These are phyloP conservation scores for Chiloscyllium punctatum DNA, from an alignment of 2,797 vertebrate species.

Conservation along the genomic window DNA sequence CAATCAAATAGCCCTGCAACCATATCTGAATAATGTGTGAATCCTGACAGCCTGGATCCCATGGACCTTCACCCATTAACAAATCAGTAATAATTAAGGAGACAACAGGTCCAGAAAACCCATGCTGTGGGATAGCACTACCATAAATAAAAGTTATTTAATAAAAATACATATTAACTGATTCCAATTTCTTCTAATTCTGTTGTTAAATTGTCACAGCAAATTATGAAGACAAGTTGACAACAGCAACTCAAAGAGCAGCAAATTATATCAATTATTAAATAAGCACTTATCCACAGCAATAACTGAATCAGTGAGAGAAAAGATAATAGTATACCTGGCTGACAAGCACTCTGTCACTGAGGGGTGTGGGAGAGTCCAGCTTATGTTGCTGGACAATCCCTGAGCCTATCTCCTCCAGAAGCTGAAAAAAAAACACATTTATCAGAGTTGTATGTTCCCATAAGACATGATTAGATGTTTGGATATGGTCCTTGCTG, in stretches of 20 bases:
- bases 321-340: conserved; percentile 55
- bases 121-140: not conserved
- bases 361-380: conserved; percentile 57
- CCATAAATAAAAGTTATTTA: not conserved
- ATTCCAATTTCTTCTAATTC: not conserved
- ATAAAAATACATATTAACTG: not conserved
- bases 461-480: not conserved
- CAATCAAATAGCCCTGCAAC: not conserved
- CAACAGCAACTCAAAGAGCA: not conserved
- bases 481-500: not conserved
- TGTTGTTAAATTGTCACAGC: not conserved
- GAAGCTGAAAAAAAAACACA: conserved; percentile 58
- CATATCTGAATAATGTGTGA: not conserved
- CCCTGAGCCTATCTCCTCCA: conserved; percentile 85
- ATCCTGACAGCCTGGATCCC: not conserved
- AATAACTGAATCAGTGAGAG: not conserved
- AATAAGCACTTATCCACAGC: not conserved
- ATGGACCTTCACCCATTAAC: not conserved
- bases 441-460: not conserved
- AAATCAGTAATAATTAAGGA: not conserved
- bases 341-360: conserved; percentile 63
- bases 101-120: not conserved
- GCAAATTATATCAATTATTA: not conserved
- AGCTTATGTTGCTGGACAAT: conserved; percentile 82
- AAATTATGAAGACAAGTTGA: not conserved